Evolutionary conservation across 2,888 invertebrate species (phyloP), one percentile per base, ranked within the genome.

Genomic region (Ferdinandea cuprea): DNA sequence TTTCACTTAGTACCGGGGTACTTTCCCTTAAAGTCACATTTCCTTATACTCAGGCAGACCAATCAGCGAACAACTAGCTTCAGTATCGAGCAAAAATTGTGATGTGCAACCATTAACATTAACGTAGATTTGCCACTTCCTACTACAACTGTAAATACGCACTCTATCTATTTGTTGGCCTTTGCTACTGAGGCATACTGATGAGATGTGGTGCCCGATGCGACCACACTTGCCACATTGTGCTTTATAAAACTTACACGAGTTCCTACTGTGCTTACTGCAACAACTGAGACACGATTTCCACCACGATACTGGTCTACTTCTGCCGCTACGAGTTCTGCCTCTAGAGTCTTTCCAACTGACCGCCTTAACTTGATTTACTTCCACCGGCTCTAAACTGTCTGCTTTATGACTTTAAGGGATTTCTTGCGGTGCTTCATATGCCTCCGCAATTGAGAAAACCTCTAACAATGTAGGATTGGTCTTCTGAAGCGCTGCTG

Each of bases 401-500:
- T 71, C 48, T 3, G 19, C 30, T 71, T 59, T 1, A 69, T 58
- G 15, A 50, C 58, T 13, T 32, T 69, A 21, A 71, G 59, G 6
- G 50, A 59, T 30, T 63, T 72, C n/a, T 15, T 63, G 54, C 3
- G 63, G 52, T n/a, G 46, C 21, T 28, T 72, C 54, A 56, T 54
- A 40, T 0, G 58, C 58, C 21, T 25, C 40, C 13, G 56, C 40
- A 8, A 40, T 58, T n/a, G 58, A 58, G 7, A 69, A 50, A 48
- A 69, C n/a, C 1, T 69, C 69, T 42, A 25, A 3, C 21, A 73
- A 25, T 4, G 25, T 37, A 54, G 73, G 73, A 8, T 63, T 63
- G 11, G 54, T 73, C 28, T 73, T 69, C 68, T 72, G 68, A 50
- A 79, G 56, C 46, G 37, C 15, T 25, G 69, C 40, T 30, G 56